Percentiles rank a stretch among this genome's conserved stretches.
These are phyloP conservation scores for Festucalex cinctus DNA, from an alignment of 2,113 vertebrate species.

Conservation along the genomic window DNA sequence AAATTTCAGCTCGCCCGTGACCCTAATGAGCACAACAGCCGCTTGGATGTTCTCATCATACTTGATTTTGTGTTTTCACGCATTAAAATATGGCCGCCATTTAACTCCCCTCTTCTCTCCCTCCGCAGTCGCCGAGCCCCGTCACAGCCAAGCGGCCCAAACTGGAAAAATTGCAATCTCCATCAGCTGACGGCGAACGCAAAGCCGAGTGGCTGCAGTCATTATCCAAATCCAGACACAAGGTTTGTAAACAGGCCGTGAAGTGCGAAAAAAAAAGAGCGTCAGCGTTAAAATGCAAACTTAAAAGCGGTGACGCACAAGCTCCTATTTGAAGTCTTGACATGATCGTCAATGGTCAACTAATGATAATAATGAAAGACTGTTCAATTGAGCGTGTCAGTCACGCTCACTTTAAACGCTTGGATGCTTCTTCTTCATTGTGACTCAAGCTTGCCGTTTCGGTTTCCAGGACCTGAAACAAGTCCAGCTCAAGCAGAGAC, in stretches of 20 bases:
- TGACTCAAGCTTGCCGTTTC: slow-evolving; percentile 27
- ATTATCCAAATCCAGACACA: slow-evolving; percentile 68
- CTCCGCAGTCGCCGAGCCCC: slow-evolving; percentile 66
- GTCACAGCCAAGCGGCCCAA: slow-evolving; percentile 67
- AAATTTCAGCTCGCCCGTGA: neutral
- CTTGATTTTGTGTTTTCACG: too few species aligned
- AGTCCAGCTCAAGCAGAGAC: slow-evolving; percentile 72
- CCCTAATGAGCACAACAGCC: neutral
- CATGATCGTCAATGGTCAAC: slow-evolving; percentile 23
- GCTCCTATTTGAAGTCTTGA: slow-evolving; percentile 13
- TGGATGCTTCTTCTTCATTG: slow-evolving; percentile 11
- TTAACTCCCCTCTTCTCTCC: slow-evolving; percentile 15
- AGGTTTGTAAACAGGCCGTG: slow-evolving; percentile 51
- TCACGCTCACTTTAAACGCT: slow-evolving; percentile 21
- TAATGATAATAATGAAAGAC: neutral
- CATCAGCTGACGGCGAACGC: slow-evolving; percentile 62
- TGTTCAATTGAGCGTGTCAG: slow-evolving; percentile 8
- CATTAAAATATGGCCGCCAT: slow-evolving; percentile 13
- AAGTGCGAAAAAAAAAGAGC: neutral
- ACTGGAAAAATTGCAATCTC: slow-evolving; percentile 60
- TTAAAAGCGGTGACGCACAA: slow-evolving; percentile 16
- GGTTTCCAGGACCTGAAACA: slow-evolving; percentile 67
- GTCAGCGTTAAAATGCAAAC: slow-evolving; percentile 26
- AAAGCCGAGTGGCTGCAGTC: slow-evolving; percentile 71
- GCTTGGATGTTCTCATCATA: neutral